A percentile compares a stretch with the other conserved stretches of the same genome.
phyloP scores from a whole-genome alignment of 2,797 vertebrate species.

The Eleutherodactylus coqui region DNA sequence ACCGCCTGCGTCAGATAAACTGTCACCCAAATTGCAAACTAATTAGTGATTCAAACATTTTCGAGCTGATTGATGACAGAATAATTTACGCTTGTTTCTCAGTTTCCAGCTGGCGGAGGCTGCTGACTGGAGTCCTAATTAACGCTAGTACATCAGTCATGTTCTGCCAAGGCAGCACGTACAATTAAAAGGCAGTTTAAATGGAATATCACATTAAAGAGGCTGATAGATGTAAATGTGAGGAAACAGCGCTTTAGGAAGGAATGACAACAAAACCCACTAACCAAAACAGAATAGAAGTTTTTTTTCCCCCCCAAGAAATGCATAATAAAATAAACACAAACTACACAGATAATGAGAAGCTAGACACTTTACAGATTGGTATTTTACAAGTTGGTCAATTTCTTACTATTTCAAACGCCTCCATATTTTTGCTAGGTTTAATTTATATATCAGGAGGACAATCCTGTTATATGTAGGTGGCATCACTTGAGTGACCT shows the following conservation, averaged over 20 bases:
- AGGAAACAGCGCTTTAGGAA: conserved; percentile 83
- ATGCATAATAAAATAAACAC: conserved; percentile 50
- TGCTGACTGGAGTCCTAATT: conserved; percentile 95
- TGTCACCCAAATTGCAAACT: conserved; percentile 97
- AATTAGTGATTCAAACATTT: conserved; percentile 98
- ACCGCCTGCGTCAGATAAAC: conserved; percentile 91
- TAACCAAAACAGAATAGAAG: conserved; percentile 81
- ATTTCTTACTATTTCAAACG: not conserved
- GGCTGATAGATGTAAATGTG: conserved; percentile 85
- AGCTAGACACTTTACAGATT: not conserved
- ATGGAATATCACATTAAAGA: conserved; percentile 93
- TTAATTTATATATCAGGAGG: not conserved
- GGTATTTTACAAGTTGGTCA: conserved; percentile 1
- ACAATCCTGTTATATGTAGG: not conserved
- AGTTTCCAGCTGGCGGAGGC: conserved; percentile 95
- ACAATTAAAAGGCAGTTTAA: conserved; percentile 95
- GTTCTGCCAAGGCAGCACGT: conserved; percentile 92
- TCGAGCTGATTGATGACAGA: conserved; percentile 97
- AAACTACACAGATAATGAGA: conserved; percentile 37
- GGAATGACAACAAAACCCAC: conserved; percentile 84
- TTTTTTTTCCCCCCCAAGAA: conserved; percentile 8
- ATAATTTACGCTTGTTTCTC: conserved; percentile 98
- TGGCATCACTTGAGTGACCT: not conserved
- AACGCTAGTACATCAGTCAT: conserved; percentile 95
- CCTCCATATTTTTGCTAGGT: not conserved